Evolutionary conservation across 2,888 invertebrate species (phyloP), one percentile per base, ranked within the genome.

Genomic region (Troides aeacus): DNA sequence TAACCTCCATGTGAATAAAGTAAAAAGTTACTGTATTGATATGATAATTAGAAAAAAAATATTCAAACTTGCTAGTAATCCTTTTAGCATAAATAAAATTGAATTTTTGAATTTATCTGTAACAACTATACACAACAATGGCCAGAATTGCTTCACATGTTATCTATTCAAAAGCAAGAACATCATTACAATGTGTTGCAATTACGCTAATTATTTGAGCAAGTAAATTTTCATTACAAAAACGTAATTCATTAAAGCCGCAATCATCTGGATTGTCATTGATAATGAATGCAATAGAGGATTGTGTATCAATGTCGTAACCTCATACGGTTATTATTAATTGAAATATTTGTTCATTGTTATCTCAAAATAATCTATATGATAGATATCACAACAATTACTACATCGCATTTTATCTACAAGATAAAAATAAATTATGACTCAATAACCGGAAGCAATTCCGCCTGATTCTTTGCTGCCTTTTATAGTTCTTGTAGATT

Each of bases 331-430:
- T 50, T 61, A 30, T n/a, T 58, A 57, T 62, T 66, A 65, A 65
- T 58, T 24, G 50, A 50, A 65, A 69, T 62, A 66, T 63, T 66
- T 66, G 58, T 62, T 62, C 61, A 62, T 66, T 58, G 70, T 66
- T 70, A 70, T 70, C 70, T 58, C 4, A 69, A 36, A 63, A 61
- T 65, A 70, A 62, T 56, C 62, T 53, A 24, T 69, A 53, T 56
- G 59, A 53, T 70, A 63, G 39, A 70, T 63, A 70, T 70, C 63
- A 66, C 39, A 60, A 5, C 17, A 39, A 50, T 69, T 62, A 62
- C 58, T 46, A 57, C 66, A 59, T 66, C 36, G 58, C 58, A 39
- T 58, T 70, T 62, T 58, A 62, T 62, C n/a, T 39, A 21, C 24
- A 10, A 30, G 62, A 68, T 68, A 60, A 21, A 23, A 46, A 39